Evolutionary conservation across 1,140 invertebrate genomes (phyloP), one percentile per base, ranked within the genome.

Genomic region (Zaprionus gabonicus): DNA sequence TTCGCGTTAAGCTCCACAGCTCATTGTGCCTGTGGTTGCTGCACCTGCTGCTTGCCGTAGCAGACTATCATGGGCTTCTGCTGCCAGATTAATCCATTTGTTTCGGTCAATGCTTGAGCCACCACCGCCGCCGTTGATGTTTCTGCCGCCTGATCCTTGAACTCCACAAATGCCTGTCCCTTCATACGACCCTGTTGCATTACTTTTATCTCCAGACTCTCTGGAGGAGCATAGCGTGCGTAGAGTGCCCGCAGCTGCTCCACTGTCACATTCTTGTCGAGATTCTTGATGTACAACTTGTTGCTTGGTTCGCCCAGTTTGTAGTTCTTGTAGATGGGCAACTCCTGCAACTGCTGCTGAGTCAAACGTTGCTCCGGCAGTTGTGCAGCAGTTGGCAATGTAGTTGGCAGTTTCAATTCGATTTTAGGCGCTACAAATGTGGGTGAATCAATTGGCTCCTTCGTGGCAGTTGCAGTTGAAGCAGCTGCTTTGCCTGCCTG

Each of bases 181-280:
- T 98, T 99, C 98, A 99, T 99, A 88, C 97, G 95, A 0, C 98
- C 98, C 93, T 98, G 97, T 92, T 97, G 97, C 97, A 99, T 98
- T 2, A 98, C 94, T 80, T 96, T 95, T 57, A 94, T 93, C 13
- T 93, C 86, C 66, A 95, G 91, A 56, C 93, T 93, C 31, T 93
- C 73, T 10, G 93, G 76, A 6, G 68, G 7, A 12, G 94, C 83
- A 93, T 96, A 98, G 71, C 95, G 93, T 63, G 95, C 95, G 93
- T 96, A 99, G 72, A 99, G 96, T 79, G 95, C 95, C 80, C 96
- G 94, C 4, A 99, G 93, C 93, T 99, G 97, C 75, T 95, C 93
- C 41, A 95, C 94, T 36, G 94, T 95, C 0, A 97, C 96, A 76
- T 95, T 95, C 94, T 98, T 98, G 1, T 96, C 94, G 23, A 99